phyloP scores from a whole-genome alignment of 2,888 invertebrate genomes.

The Stegophylla sp. region DNA sequence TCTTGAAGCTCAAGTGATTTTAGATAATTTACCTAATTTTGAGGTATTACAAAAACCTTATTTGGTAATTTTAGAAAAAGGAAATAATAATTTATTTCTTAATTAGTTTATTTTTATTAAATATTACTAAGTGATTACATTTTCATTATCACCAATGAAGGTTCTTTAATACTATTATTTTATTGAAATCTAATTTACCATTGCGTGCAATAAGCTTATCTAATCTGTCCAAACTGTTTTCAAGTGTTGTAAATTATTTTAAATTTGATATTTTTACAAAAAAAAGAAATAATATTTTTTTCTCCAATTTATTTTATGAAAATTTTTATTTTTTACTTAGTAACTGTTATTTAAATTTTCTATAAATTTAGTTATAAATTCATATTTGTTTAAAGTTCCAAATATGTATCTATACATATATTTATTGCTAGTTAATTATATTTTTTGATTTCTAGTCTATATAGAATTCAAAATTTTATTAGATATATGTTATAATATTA shows the following conservation, averaged over 20 bases:
- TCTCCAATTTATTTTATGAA: background rate
- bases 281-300: background rate
- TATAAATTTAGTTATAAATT: background rate
- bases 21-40: conserved; percentile 61
- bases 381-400: background rate
- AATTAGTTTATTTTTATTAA: conserved; percentile 17
- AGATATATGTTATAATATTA: background rate
- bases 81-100: conserved; percentile 27
- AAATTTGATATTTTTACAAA: background rate
- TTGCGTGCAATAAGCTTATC: conserved; percentile 51
- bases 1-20: conserved; percentile 61
- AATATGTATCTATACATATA: conserved; percentile 4
- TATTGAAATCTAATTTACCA: conserved; percentile 21
- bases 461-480: background rate
- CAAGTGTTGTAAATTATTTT: conserved; percentile 22
- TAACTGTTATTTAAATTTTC: background rate
- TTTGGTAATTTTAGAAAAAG: conserved; percentile 60
- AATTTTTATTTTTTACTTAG: background rate
- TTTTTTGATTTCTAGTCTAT: conserved; percentile 5
- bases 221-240: conserved; percentile 41
- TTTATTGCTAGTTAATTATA: background rate
- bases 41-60: conserved; percentile 62
- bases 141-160: background rate
- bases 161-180: background rate
- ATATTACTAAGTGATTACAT: background rate